A percentile compares a stretch with the other conserved stretches of the same genome.
phyloP scores from a whole-genome alignment of 1,140 invertebrate genomes.

The Mamestra configurata region DNA sequence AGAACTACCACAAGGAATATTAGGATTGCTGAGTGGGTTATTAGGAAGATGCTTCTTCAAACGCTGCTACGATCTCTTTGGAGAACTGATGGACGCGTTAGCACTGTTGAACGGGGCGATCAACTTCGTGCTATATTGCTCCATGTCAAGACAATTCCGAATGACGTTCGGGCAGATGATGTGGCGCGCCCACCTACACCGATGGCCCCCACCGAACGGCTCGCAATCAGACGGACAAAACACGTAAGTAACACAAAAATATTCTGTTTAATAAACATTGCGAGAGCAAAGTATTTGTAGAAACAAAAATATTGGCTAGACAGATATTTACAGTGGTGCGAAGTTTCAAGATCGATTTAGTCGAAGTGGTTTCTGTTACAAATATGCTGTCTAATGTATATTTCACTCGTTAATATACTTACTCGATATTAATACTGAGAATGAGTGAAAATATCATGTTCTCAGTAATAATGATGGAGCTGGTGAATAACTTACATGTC shows the following conservation, averaged over 20 bases:
- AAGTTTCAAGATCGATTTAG: not conserved
- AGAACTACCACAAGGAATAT: constrained; percentile 94
- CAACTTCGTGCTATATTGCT: constrained; percentile 98
- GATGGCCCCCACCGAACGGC: constrained; percentile 74
- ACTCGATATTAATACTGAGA: not conserved
- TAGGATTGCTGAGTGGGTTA: constrained; percentile 92
- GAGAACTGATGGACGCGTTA: constrained; percentile 96
- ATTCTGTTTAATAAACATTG: constrained; percentile 38
- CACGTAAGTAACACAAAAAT: constrained; percentile 70
- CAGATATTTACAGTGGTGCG: not conserved
- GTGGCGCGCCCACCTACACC: constrained; percentile 85
- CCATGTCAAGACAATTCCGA: constrained; percentile 97
- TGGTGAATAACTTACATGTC: not conserved
- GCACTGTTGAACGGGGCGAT: constrained; percentile 97
- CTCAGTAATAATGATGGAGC: constrained; percentile 3
- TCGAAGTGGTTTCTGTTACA: not conserved
- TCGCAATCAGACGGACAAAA: constrained; percentile 80
- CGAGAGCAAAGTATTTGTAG: constrained; percentile 32
- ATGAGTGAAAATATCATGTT: not conserved
- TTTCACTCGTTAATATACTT: not conserved
- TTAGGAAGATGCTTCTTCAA: constrained; percentile 92
- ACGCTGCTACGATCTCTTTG: constrained; percentile 93
- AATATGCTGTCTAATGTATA: not conserved
- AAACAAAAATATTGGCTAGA: constrained; percentile 18
- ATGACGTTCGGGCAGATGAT: constrained; percentile 95